Evolutionary conservation across 2,113 vertebrate genomes (phyloP), one percentile per base, ranked within the genome.

Genomic region (Clarias batrachus): DNA sequence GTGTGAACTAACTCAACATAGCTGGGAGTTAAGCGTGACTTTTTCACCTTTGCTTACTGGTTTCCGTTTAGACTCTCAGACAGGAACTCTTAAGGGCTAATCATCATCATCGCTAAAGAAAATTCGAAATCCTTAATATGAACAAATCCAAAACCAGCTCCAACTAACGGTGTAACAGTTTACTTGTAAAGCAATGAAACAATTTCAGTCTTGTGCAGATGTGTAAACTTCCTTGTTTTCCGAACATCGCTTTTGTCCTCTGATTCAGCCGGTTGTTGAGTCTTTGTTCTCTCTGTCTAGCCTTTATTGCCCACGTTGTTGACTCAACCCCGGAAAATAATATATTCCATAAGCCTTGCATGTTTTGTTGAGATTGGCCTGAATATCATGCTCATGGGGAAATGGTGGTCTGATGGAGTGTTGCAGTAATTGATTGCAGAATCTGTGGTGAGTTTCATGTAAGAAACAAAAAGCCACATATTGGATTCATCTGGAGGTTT

Each of bases 181-280:
- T 27, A 66, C 14, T 30, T 27, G n/a, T 66, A 30, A 66, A 66
- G n/a, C 65, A 16, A 0, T 19, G 68, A 70, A 37, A 70, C 66
- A 13, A 13, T 27, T 66, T 66, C 25, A 11, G 10, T 27, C 11
- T 27, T n/a, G 11, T 27, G n/a, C 63, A 13, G 66, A 70, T 70
- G 30, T 33, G 66, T 33, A 30, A 68, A 70, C 3, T 0, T 59
- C 68, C 17, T 41, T 81, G 57, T 48, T 60, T 37, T 62, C 21
- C 0, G 57, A 65, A 52, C 23, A 37, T 82, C 80, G 16, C 60
- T 27, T 52, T 2, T n/a, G 2, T 41, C 27, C 62, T 86, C 8
- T 60, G 63, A 65, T 85, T 85, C 59, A 52, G 70, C 10, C 3
- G 62, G 52, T 41, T 83, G 86, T 87, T 66, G 68, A 77, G 37